phyloP scores from a whole-genome alignment of 2,113 vertebrate species.

The Chrysochloris asiatica region DNA sequence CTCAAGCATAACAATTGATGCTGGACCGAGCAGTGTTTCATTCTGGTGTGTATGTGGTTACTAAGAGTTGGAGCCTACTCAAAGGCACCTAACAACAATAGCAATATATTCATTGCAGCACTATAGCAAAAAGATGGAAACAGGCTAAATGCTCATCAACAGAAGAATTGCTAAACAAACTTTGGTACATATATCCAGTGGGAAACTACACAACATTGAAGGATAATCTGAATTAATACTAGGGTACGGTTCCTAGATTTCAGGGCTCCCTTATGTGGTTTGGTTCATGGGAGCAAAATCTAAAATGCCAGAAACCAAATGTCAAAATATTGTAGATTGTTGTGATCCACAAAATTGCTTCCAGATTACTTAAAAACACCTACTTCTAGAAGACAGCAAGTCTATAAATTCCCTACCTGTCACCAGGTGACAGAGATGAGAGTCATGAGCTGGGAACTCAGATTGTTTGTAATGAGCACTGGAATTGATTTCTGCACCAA shows the following conservation, averaged over 20 bases:
- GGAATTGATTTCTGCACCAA: neutral
- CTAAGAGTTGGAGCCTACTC: no score
- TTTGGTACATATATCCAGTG: no score
- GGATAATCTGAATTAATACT: neutral
- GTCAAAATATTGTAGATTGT: neutral
- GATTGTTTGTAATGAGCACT: neutral
- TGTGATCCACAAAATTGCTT: neutral
- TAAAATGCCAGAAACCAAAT: neutral
- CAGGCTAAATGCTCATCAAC: no score
- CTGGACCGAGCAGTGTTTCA: no score
- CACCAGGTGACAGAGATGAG: neutral
- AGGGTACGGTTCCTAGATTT: neutral
- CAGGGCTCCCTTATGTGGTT: neutral
- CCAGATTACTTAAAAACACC: neutral
- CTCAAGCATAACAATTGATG: no score
- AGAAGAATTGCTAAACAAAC: no score
- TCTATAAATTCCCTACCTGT: neutral
- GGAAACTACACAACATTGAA: no score
- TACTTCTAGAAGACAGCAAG: neutral
- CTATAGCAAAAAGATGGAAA: no score
- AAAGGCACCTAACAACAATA: no score
- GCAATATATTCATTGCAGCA: no score
- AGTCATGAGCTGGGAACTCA: neutral
- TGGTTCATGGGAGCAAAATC: neutral
- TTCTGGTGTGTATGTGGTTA: no score